Evolutionary conservation across 2,797 vertebrate genomes (phyloP).

Genomic region (Eidolon dupreanum): DNA sequence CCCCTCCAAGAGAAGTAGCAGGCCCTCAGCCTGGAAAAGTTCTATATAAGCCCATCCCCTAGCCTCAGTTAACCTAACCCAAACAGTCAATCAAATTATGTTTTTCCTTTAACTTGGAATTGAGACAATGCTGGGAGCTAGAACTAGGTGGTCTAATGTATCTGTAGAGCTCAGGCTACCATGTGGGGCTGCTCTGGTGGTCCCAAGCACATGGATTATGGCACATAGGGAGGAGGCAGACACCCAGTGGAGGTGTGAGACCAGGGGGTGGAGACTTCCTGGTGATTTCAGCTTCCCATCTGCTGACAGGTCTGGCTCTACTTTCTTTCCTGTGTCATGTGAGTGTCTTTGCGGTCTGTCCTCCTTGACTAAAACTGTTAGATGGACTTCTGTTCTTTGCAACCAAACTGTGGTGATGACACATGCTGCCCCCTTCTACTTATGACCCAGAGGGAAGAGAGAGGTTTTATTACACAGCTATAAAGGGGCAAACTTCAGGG

Average conservation of each 20-base stretch:
- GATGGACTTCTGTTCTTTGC: neutral
- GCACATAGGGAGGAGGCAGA: neutral
- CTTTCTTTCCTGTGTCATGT: neutral
- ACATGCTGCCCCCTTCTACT: fast-evolving
- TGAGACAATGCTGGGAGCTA: neutral
- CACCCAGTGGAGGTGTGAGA: neutral
- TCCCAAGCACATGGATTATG: fast-evolving
- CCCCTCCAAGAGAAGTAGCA: neutral
- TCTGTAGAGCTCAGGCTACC: neutral
- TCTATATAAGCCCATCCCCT: neutral
- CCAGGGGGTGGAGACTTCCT: no score
- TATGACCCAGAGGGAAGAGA: neutral
- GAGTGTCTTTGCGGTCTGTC: neutral
- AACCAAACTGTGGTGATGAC: neutral
- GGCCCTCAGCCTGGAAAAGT: neutral
- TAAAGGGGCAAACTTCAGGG: no score
- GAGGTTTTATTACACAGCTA: neutral
- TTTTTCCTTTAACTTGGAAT: neutral
- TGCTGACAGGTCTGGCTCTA: neutral
- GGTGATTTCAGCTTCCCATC: neutral
- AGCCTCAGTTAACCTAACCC: neutral
- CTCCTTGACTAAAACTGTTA: neutral
- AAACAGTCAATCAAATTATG: neutral
- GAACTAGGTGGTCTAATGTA: neutral
- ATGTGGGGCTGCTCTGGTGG: fast-evolving